These are phyloP conservation scores for Echinarachnius parma DNA, from an alignment of 53 echinoderm and acorn worm genomes.

Conservation along the genomic window DNA sequence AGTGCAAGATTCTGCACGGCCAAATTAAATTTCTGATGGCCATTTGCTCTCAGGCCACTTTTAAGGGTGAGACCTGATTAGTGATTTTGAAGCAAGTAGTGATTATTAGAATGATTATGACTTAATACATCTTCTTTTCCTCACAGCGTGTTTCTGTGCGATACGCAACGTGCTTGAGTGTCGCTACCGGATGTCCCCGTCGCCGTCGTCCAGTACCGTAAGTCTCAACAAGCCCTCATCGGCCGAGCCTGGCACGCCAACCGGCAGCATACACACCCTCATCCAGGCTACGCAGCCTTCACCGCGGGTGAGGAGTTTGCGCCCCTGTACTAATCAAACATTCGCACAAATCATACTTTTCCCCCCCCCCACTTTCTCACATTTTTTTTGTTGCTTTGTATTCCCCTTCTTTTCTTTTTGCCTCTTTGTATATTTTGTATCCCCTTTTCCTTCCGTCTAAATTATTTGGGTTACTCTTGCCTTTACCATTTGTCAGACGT, in stretches of 20 bases:
- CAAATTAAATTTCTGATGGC: no score
- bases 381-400: background rate
- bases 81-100: no score
- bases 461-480: no score
- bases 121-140: background rate
- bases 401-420: background rate
- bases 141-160: conserved; percentile 87
- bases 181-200: conserved; percentile 73
- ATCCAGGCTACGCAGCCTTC: conserved; percentile 98
- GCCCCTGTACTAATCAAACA: background rate
- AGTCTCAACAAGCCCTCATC: conserved; percentile 62
- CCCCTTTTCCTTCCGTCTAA: no score
- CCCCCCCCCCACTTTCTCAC: background rate
- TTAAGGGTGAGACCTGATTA: no score
- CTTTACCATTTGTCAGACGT: no score
- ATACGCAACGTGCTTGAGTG: conserved; percentile 92
- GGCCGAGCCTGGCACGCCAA: conserved; percentile 63
- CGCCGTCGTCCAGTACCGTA: conserved; percentile 63
- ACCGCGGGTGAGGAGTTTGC: conserved; percentile 80
- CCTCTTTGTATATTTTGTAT: no score
- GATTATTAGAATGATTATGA: no score
- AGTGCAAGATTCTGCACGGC: no score
- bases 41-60: no score
- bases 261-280: conserved; percentile 85
- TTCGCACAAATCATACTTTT: background rate